A percentile compares a stretch with the other conserved stretches of the same genome.
phyloP scores from a whole-genome alignment of 2,888 invertebrate species.

The Atrina japonica region DNA sequence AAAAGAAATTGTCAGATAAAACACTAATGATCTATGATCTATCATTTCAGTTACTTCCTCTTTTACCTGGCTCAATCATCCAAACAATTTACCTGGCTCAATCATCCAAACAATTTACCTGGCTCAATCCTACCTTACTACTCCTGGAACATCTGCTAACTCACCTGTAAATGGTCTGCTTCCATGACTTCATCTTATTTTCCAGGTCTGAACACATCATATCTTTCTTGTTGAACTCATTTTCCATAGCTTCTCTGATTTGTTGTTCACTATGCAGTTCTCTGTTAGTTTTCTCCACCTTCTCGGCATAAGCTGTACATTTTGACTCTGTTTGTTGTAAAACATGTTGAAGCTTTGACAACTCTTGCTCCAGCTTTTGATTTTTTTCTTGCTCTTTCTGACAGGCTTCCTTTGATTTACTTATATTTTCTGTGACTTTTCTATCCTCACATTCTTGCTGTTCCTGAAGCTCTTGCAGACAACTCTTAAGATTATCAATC shows the following conservation, averaged over 20 bases:
- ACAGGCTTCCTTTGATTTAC: too few species aligned
- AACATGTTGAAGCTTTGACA: conserved; percentile 3
- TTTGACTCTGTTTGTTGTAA: too few species aligned
- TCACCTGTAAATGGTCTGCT: conserved; percentile 3
- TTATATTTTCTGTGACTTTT: too few species aligned
- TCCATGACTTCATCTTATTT: not conserved
- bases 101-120: too few species aligned
- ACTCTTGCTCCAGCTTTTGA: conserved; percentile 1
- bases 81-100: too few species aligned
- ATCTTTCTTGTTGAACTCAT: conserved; percentile 4
- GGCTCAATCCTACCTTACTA: not conserved
- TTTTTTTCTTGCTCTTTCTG: too few species aligned
- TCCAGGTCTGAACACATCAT: conserved; percentile 1
- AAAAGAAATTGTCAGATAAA: too few species aligned
- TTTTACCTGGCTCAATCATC: too few species aligned
- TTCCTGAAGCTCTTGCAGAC: not conserved
- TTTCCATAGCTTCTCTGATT: conserved; percentile 13
- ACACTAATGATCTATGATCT: too few species aligned
- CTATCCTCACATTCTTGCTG: too few species aligned
- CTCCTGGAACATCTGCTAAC: not conserved
- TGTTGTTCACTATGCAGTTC: conserved; percentile 22
- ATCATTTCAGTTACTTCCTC: too few species aligned
- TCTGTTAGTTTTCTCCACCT: conserved; percentile 13
- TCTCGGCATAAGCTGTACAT: not conserved
- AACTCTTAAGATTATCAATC: conserved; percentile 10